These are phyloP conservation scores for Gouania willdenowi DNA, from an alignment of 2,797 vertebrate species.

Conservation along the genomic window DNA sequence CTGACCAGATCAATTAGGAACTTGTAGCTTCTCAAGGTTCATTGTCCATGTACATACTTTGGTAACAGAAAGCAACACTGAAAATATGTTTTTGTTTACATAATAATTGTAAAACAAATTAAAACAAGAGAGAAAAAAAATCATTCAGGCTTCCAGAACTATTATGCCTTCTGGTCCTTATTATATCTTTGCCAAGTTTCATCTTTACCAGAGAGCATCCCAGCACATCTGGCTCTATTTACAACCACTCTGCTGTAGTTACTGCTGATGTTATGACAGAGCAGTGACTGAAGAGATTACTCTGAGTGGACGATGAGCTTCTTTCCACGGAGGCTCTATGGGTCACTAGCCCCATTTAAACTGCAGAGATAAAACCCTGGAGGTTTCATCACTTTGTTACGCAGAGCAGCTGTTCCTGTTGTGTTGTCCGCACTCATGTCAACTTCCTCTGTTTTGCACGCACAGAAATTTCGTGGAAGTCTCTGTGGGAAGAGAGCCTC, in stretches of 20 bases:
- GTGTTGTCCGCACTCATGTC: conserved; percentile 9
- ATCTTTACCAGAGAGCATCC: conserved; percentile 7
- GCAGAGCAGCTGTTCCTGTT: conserved; percentile 26
- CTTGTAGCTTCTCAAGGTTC: too few relatives aligned
- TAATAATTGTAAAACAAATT: too few relatives aligned
- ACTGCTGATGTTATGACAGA: conserved; percentile 64
- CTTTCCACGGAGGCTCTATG: conserved; percentile 9
- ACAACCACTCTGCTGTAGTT: conserved; percentile 45
- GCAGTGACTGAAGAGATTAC: conserved; percentile 44
- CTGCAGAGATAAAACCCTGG: conserved; percentile 9
- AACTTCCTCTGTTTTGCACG: conserved; percentile 31
- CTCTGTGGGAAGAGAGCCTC: conserved; percentile 4
- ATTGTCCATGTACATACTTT: too few relatives aligned
- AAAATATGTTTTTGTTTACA: too few relatives aligned
- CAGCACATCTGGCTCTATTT: conserved; percentile 63
- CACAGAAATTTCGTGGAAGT: conserved; percentile 47
- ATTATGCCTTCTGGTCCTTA: neutral
- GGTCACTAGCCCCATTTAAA: conserved; percentile 52
- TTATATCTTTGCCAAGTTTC: conserved; percentile 1
- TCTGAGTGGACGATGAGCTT: conserved; percentile 30
- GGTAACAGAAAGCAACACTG: too few relatives aligned
- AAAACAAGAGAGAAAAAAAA: too few relatives aligned
- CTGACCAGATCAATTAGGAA: too few relatives aligned
- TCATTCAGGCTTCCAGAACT: too few relatives aligned
- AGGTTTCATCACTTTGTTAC: conserved; percentile 22